Evolutionary conservation across 1,140 invertebrate genomes (phyloP), one percentile per base, ranked within the genome.

Genomic region (Drusus annulatus): DNA sequence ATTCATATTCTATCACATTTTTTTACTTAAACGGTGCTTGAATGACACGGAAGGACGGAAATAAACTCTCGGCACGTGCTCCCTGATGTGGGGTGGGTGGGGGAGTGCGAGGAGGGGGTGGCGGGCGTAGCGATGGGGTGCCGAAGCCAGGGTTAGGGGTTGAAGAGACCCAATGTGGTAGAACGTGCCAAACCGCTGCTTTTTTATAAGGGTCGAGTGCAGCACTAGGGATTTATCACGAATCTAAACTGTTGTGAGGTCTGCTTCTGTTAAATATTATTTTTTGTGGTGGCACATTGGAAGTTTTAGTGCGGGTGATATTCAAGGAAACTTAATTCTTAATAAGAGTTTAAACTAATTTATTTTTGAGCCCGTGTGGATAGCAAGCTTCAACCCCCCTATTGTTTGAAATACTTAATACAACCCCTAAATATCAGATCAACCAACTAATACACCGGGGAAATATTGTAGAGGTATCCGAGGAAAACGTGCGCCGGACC

Each of bases 101-200:
- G 45, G n/a, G 36, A 21, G 23, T 10, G 50, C 19, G 45, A 7
- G 36, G 17, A 13, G 69, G 2, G 19, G 21, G 45, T 23, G 17
- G 0, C 13, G 51, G 16, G 23, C 1, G 23, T 17, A 63, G 19
- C 0, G 65, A 16, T 1, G 21, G 65, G 36, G n/a, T 45, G 65
- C 21, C 21, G 25, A 36, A 16, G 65, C 19, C 10, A 17, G 31
- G 13, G 28, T 19, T 45, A 74, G 21, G 58, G 74, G 74, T 2
- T 82, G 73, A 62, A 82, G 81, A 76, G 73, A 60, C 36, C 81
- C 81, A 82, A 80, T 80, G 58, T 76, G 78, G 60, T 54, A 13
- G 81, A 80, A 82, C 81, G 81, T 82, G 81, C 75, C 60, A 76
- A 80, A 82, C 78, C 78, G 68, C 77, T 60, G 36, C 52, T 80